Evolutionary conservation across 2,797 vertebrate genomes (phyloP), one percentile per base, ranked within the genome.

Genomic region (Melanotaenia maccullochi): DNA sequence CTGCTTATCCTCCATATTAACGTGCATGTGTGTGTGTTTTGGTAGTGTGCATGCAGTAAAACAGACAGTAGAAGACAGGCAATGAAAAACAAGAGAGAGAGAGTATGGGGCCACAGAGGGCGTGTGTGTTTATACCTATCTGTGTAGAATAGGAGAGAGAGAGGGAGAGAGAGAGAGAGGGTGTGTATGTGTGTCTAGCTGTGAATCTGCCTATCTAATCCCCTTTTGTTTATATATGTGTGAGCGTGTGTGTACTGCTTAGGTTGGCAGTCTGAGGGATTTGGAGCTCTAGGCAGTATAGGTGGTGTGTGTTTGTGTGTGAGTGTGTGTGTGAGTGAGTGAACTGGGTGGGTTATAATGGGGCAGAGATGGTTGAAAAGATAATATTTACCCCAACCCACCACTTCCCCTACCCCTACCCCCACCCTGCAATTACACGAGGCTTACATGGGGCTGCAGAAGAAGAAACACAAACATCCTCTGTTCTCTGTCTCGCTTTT

Each of bases 211-310:
- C 83, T 79, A 75, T 87, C 79, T 87, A 89, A 90, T 90, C 84
- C 78, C 30, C 76, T 30, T 90, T 87, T 90, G 86, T 87, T 87
- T 89, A 76, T 77, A 71, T 75, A 74, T 62, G 84, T 70, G 84
- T 82, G 81, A 68, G 81, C 61, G 81, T 81, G 79, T 85, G 82
- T 81, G 81, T 86, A 84, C 70, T 94, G 93, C 93, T 93, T 92
- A 93, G 86, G 87, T 81, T 85, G 88, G 91, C 93, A 93, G 87
- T 94, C 90, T 92, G 87, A 91, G 89, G 92, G 93, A 93, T 95
- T 94, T 93, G 84, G 73, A 77, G 80, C 73, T 85, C 70, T 9
- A 32, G 86, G 65, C 68, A 68, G 77, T 75, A 57, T 55, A 76
- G 74, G 65, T 57, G 58, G 38, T 24, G 65, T 18, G 68, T 32